Evolutionary conservation across 2,888 invertebrate genomes (phyloP), one percentile per base, ranked within the genome.

Genomic region (Diploptera punctata): DNA sequence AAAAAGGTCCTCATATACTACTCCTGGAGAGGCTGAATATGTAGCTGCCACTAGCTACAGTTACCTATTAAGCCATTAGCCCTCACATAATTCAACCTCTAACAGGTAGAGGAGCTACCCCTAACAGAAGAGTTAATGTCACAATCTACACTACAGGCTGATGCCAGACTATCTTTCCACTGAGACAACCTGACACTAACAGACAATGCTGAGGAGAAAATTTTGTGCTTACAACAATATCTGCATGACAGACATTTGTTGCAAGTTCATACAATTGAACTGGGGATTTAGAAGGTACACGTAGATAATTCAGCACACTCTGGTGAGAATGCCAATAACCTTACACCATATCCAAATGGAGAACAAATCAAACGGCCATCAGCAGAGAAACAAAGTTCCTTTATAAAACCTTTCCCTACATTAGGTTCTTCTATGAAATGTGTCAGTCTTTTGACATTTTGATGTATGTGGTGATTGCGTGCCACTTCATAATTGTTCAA

Each of bases 361-460:
- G 97, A 97, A 80, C 95, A 95, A 31, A 98, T 91, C 10, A 97
- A 84, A 67, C 97, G 87, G 0, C 98, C 98, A 81, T 97, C 97
- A 1, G 93, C 86, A 1, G 96, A 96, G 82, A 95, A 97, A 78
- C 94, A 94, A 60, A 95, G 85, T 80, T 97, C 98, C 82, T 98
- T 98, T 71, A 98, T 97, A 78, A 93, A 96, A 0, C 96, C 97
- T 76, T 92, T 92, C 1, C 95, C 97, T 16, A 93, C 92, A 80
- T 94, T 96, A 0, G 94, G 92, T 81, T 98, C 97, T 79, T 94
- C 90, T 9, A 91, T 87, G 79, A 89, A 97, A 82, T 94, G 94
- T 5, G 95, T 90, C 67, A 98, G 87, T 57, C 97, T 87, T 16
- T 91, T 90, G 21, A 88, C 85, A 82, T 96, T 96, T 77, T 89